Evolutionary conservation across 2,113 vertebrate genomes (phyloP).

Genomic region (Caranx melampygus): DNA sequence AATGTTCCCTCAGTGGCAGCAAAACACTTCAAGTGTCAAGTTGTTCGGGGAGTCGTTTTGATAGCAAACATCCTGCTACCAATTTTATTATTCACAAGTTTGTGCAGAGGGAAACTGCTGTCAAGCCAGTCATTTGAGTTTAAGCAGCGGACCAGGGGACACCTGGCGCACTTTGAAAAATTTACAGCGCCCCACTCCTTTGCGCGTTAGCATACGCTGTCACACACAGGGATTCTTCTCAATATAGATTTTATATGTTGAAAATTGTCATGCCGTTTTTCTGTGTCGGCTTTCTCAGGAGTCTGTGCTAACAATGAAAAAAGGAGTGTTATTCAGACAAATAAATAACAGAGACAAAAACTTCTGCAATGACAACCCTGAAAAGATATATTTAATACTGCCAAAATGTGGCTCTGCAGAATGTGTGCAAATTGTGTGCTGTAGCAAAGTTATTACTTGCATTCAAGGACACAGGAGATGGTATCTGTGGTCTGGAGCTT

Average conservation of each 20-base stretch:
- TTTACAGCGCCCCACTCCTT: conserved; percentile 46
- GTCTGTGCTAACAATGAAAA: background rate
- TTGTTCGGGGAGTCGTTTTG: conserved; percentile 31
- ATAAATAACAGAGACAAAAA: background rate
- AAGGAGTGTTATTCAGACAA: background rate
- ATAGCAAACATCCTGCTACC: background rate
- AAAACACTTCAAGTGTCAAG: conserved; percentile 11
- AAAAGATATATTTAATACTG: conserved; percentile 8
- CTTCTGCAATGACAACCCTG: conserved; percentile 7
- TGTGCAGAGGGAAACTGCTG: conserved; percentile 55
- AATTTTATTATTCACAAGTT: conserved; percentile 41
- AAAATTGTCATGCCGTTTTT: background rate
- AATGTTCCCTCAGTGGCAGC: conserved; percentile 11
- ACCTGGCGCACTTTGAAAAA: conserved; percentile 43
- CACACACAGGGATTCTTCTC: background rate
- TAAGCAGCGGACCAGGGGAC: conserved; percentile 33
- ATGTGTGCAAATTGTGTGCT: conserved; percentile 11
- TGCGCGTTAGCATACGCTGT: conserved; percentile 12
- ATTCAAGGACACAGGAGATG: conserved; percentile 34
- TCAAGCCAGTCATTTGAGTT: conserved; percentile 56
- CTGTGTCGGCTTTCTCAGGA: background rate
- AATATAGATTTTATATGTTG: conserved; percentile 34
- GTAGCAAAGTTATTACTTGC: conserved; percentile 12
- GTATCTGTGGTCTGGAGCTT: conserved; percentile 3
- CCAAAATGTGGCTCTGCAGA: background rate